phyloP scores from a whole-genome alignment of 2,888 invertebrate genomes.

The Nomada goodeniana region DNA sequence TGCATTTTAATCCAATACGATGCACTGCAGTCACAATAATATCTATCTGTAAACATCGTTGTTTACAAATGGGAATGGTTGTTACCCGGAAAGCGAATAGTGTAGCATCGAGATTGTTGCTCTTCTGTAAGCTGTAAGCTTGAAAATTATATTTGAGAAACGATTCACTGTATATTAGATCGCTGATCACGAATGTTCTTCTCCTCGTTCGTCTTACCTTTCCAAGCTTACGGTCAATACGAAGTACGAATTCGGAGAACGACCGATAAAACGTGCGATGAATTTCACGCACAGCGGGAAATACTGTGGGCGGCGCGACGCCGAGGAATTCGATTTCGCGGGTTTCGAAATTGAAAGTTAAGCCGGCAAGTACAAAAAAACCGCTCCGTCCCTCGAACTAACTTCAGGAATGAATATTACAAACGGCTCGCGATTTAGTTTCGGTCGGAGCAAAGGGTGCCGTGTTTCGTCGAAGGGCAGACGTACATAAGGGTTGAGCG shows the following conservation, averaged over 20 bases:
- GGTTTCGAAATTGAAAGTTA: constrained; percentile 25
- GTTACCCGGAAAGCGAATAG: background rate
- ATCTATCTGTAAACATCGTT: background rate
- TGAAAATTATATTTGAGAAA: no score
- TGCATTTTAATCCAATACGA: constrained; percentile 15
- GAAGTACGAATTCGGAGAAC: constrained; percentile 9
- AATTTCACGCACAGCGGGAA: constrained; percentile 8
- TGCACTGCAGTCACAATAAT: background rate
- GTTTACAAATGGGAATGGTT: background rate
- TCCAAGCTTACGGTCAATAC: constrained; percentile 7
- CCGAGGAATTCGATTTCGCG: constrained; percentile 14
- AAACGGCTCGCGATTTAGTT: background rate
- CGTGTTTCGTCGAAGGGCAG: no score
- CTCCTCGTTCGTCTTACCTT: background rate
- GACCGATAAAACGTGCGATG: constrained; percentile 25
- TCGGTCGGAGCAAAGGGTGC: background rate
- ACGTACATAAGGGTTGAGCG: no score
- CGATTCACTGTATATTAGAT: background rate
- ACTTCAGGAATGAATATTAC: no score
- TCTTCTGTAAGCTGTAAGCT: no score
- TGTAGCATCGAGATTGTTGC: no score
- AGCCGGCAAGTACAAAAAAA: background rate
- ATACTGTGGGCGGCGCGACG: background rate
- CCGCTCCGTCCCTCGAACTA: background rate
- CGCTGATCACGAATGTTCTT: background rate